Conservation (phyloP, 2,113 vertebrate genomes). For the Recurvirostra avosetta region DNA sequence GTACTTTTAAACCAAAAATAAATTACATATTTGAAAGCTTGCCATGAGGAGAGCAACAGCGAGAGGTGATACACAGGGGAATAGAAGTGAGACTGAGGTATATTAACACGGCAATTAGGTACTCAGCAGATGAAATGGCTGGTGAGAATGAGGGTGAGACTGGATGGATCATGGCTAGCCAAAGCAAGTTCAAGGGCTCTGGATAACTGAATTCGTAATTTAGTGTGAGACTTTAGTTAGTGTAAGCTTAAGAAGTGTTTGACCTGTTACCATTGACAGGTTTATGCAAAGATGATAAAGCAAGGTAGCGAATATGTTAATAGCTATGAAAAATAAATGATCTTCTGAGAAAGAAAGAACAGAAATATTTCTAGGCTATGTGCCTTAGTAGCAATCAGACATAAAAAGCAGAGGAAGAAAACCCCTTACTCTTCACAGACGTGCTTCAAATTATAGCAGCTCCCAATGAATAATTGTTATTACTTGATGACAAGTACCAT, state of each 20-base stretch:
- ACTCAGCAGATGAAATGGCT: neutral
- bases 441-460: neutral
- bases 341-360: neutral
- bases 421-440: neutral
- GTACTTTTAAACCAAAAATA: neutral
- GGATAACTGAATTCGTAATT: neutral
- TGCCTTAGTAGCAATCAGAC: neutral
- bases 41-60: neutral
- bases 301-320: neutral
- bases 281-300: neutral
- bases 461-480: neutral
- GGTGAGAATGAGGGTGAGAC: neutral
- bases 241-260: neutral
- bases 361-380: neutral
- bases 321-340: neutral
- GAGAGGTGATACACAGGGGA: neutral
- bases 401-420: neutral
- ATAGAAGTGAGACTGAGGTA: neutral
- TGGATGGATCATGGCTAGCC: neutral
- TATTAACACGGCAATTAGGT: neutral
- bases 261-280: neutral
- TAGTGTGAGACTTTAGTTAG: neutral
- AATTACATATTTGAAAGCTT: neutral
- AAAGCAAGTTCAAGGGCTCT: neutral
- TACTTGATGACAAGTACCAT: neutral